phyloP scores from a whole-genome alignment of 2,113 vertebrate genomes.

The Ceyx melanurus region DNA sequence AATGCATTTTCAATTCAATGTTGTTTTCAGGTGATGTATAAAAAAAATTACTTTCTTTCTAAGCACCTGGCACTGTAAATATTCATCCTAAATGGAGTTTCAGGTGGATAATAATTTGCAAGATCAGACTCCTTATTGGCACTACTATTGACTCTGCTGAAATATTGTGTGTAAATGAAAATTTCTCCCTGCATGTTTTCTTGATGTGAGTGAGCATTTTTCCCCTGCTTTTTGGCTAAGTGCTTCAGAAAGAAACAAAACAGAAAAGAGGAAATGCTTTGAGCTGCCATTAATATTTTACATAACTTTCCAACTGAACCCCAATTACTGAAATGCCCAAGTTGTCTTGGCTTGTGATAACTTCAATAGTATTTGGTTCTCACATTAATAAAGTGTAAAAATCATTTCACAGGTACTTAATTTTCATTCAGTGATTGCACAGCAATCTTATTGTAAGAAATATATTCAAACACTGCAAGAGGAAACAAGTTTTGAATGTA shows the following conservation, averaged over 20 bases:
- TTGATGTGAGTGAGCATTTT: not conserved
- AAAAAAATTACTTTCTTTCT: not conserved
- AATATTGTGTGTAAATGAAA: not conserved
- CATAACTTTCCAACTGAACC: not conserved
- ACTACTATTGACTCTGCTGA: not conserved
- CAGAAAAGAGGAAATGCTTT: not conserved
- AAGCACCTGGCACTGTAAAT: not conserved
- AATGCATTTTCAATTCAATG: not conserved
- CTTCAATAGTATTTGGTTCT: not conserved
- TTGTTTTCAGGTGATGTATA: not conserved
- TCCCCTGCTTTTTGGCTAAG: not conserved
- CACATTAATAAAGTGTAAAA: not conserved
- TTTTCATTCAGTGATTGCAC: not conserved
- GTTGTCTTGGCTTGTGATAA: not conserved
- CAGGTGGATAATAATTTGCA: not conserved
- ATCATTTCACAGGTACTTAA: not conserved
- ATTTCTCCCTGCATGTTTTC: not conserved
- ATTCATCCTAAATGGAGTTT: not conserved
- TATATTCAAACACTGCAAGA: not conserved
- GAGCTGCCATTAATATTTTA: not conserved
- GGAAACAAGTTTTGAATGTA: not conserved
- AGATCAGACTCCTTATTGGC: not conserved
- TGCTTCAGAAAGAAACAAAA: not conserved
- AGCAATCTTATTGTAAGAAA: not conserved
- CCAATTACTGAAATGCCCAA: not conserved